Evolutionary conservation across 2,888 invertebrate species (phyloP).

Genomic region (Rhagonycha lutea): DNA sequence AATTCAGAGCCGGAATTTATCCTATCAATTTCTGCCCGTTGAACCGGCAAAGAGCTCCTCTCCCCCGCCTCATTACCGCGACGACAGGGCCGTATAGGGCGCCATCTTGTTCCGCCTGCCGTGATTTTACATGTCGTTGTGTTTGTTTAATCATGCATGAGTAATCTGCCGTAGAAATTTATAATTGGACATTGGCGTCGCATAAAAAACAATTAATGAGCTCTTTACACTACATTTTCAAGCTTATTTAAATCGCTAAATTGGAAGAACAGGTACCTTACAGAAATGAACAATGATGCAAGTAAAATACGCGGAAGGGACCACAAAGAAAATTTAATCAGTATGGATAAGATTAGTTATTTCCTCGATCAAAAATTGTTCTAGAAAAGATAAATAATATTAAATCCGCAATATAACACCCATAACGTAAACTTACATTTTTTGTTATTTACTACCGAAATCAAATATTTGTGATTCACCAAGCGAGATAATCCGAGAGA

Average conservation of each 20-base stretch:
- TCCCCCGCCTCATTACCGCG: conserved; percentile 42
- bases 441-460: conserved; percentile 27
- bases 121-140: conserved; percentile 54
- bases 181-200: conserved; percentile 49
- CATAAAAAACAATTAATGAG: conserved; percentile 36
- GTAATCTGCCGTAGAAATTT: conserved; percentile 48
- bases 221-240: conserved; percentile 22
- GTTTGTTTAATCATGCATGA: conserved; percentile 52
- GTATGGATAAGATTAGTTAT: not conserved
- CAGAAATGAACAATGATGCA: not conserved
- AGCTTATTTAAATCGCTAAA: conserved; percentile 5
- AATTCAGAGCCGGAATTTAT: conserved; percentile 67
- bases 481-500: conserved; percentile 25
- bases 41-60: conserved; percentile 62
- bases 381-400: not conserved
- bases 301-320: not conserved
- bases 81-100: conserved; percentile 44
- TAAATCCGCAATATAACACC: not conserved
- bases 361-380: not conserved
- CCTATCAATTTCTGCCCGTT: conserved; percentile 67
- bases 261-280: not conserved
- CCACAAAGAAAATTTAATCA: not conserved
- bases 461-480: conserved; percentile 38
- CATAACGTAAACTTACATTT: not conserved
- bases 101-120: conserved; percentile 53